A percentile compares a stretch with the other conserved stretches of the same genome.
Evolutionary conservation across 1,140 invertebrate species (phyloP).

Genomic region (Heliothis subflexa): DNA sequence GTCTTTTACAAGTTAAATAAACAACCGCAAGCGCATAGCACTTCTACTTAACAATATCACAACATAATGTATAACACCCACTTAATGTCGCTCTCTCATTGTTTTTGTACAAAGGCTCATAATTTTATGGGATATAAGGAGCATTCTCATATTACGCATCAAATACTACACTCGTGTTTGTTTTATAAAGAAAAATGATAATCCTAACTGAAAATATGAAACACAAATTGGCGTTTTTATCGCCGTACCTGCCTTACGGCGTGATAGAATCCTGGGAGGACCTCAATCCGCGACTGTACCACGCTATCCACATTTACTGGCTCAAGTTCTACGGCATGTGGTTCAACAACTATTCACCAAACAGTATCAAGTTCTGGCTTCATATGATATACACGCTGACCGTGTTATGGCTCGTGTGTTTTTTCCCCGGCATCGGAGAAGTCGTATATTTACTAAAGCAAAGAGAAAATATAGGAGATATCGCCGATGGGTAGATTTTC

Average conservation of each 20-base stretch:
- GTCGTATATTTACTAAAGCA: slow-evolving; percentile 77
- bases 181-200: slow-evolving; percentile 62
- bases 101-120: slow-evolving; percentile 62
- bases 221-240: slow-evolving; percentile 62
- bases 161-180: slow-evolving; percentile 56
- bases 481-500: slow-evolving; percentile 80
- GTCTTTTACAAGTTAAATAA: not conserved
- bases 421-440: slow-evolving; percentile 81
- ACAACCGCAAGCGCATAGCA: slow-evolving; percentile 27
- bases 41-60: slow-evolving; percentile 69
- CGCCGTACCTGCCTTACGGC: slow-evolving; percentile 72
- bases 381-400: slow-evolving; percentile 69
- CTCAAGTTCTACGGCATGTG: slow-evolving; percentile 84
- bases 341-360: slow-evolving; percentile 72
- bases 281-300: slow-evolving; percentile 75
- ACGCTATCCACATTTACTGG: slow-evolving; percentile 83
- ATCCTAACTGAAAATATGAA: slow-evolving; percentile 61
- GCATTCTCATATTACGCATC: slow-evolving; percentile 68
- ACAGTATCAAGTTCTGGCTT: slow-evolving; percentile 70
- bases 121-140: slow-evolving; percentile 63
- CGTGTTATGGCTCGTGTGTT: slow-evolving; percentile 80
- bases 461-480: slow-evolving; percentile 78
- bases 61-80: slow-evolving; percentile 73
- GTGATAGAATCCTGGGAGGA: slow-evolving; percentile 74
- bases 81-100: slow-evolving; percentile 63